phyloP scores from a whole-genome alignment of 2,113 vertebrate genomes.

The Chroicocephalus ridibundus region DNA sequence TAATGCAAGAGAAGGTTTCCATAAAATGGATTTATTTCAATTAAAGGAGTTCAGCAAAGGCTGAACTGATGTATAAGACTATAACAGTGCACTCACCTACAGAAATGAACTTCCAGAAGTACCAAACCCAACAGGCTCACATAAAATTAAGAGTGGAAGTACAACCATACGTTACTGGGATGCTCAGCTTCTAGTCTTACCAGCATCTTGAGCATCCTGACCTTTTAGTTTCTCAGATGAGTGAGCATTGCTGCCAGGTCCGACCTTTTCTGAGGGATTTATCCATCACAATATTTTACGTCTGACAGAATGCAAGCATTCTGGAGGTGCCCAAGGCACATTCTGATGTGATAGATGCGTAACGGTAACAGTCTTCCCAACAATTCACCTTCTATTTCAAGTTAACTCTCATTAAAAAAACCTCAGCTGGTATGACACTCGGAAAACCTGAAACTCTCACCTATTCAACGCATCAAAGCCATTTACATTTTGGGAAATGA shows the following conservation, averaged over 20 bases:
- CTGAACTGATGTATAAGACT: neutral
- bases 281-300: slow-evolving; percentile 67
- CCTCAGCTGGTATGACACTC: neutral
- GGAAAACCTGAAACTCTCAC: neutral
- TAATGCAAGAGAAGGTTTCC: neutral
- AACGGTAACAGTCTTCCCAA: neutral
- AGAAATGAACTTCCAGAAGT: slow-evolving; percentile 53
- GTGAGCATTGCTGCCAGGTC: slow-evolving; percentile 70
- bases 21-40: neutral
- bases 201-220: slow-evolving; percentile 72
- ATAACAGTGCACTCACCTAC: neutral
- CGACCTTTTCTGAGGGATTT: slow-evolving; percentile 80
- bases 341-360: neutral
- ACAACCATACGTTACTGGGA: neutral
- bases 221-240: slow-evolving; percentile 85
- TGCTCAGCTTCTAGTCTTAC: neutral
- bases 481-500: neutral
- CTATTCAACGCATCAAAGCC: neutral
- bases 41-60: neutral
- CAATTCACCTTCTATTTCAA: neutral
- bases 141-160: slow-evolving; percentile 29
- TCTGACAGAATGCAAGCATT: slow-evolving; percentile 39
- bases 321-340: slow-evolving; percentile 3
- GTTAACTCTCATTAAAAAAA: neutral
- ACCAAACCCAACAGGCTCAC: slow-evolving; percentile 17